Base-by-base conservation (phyloP, 2,888 invertebrate genomes). In the Hemistola chrysoprasaria region DNA sequence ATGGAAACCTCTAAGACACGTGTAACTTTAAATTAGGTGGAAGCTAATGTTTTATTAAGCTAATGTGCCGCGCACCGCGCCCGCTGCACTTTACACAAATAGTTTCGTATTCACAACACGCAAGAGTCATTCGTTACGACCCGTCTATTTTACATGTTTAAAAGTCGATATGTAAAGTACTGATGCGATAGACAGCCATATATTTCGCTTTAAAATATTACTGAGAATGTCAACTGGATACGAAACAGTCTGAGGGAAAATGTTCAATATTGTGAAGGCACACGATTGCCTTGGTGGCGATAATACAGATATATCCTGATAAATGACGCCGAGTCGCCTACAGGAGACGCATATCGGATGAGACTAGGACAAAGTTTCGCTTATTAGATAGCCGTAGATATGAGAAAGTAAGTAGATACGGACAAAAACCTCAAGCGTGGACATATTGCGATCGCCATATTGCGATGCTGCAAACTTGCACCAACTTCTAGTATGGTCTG, bases 301-400 rank as follows among this genome's bases (percentile, higher is more conserved):
- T 41, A 43, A 40, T 40, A 53, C 33, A 40, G 44, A 50, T 56
- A 59, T 45, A 62, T 61, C 59, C 62, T 71, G 70, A 81, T 71
- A 78, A 77, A 78, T 69, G 73, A 74, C 71, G 63, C 59, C 47
- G 68, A 66, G 71, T 68, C 68, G 62, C 64, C 61, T 67, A 81
- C 82, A 76, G 68, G 77, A 75, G 71, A 65, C 77, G 83, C 81
- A 87, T 87, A 82, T 78, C 74, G 68, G 82, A 86, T 80, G 79
- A 84, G 78, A 70, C 68, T 62, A 71, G 73, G 78, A 62, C 70
- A 57, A 86, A 87, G 78, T 87, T 87, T 80, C 67, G 66, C 71
- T 84, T 88, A 87, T 88, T 86, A 87, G 78, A 86, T 84, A 77
- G 75, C 72, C 67, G 76, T 73, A 67, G 76, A 80, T 81, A 86